Percentiles rank a stretch among this genome's conserved stretches.
These are phyloP conservation scores for Bilobella aurantiaca DNA, from an alignment of 1,140 invertebrate genomes.

Conservation along the genomic window DNA sequence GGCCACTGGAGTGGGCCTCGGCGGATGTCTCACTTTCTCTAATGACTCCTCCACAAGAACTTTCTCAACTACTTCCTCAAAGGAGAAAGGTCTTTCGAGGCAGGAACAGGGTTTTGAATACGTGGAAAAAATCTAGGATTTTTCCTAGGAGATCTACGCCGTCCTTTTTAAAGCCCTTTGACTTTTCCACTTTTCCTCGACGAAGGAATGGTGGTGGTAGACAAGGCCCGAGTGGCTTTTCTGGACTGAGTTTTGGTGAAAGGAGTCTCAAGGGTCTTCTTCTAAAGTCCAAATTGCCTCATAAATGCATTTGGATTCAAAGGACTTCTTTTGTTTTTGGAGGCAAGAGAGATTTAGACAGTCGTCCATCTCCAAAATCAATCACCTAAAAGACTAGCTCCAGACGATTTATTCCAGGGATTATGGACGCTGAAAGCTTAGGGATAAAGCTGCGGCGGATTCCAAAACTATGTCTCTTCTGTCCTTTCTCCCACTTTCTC, in stretches of 20 bases:
- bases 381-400: not conserved
- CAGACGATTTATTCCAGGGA: too few species aligned
- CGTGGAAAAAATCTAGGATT: not conserved
- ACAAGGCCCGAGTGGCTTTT: too few species aligned
- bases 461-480: too few species aligned
- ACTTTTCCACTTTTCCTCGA: too few species aligned
- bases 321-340: slow-evolving; percentile 2
- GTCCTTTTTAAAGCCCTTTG: too few species aligned
- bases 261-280: not conserved
- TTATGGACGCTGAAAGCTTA: too few species aligned
- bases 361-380: not conserved
- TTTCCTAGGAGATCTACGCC: too few species aligned
- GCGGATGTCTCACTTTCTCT: slow-evolving; percentile 6
- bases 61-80: not conserved
- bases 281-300: not conserved
- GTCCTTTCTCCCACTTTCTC: too few species aligned
- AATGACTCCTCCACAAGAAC: not conserved
- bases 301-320: not conserved
- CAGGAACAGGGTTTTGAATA: not conserved
- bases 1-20: not conserved
- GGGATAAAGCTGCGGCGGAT: too few species aligned
- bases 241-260: not conserved
- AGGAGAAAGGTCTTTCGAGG: not conserved
- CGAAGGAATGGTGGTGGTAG: not conserved
- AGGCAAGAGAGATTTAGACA: not conserved